Conservation (phyloP, 2,888 invertebrate species). For the Micropterix aruncella region DNA sequence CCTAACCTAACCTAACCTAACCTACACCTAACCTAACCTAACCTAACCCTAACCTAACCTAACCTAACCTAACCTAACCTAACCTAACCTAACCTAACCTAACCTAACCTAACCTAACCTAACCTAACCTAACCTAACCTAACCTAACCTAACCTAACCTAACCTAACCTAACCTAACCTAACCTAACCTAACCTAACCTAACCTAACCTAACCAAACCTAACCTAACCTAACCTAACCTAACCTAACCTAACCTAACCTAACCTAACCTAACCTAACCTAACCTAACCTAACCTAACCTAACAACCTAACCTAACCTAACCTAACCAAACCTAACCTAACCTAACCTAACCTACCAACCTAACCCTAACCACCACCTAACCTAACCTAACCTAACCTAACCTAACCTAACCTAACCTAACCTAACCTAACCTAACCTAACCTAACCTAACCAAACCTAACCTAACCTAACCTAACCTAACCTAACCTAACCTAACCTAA, state of each 20-base stretch:
- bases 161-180: constrained; percentile 5
- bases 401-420: constrained; percentile 14
- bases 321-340: constrained; percentile 12
- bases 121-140: constrained; percentile 6
- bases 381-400: constrained; percentile 16
- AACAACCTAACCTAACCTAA: constrained; percentile 9
- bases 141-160: constrained; percentile 11
- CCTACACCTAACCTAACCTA: constrained; percentile 11
- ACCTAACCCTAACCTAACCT: constrained; percentile 11
- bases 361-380: constrained; percentile 12
- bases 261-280: constrained; percentile 7
- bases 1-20: constrained; percentile 8
- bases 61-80: constrained; percentile 11
- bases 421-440: constrained; percentile 13
- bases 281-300: constrained; percentile 9
- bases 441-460: constrained; percentile 10
- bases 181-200: constrained; percentile 3
- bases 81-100: constrained; percentile 11
- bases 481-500: constrained; percentile 12
- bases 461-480: constrained; percentile 12
- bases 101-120: constrained; percentile 7
- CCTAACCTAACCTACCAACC: constrained; percentile 12
- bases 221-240: constrained; percentile 1
- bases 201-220: constrained; percentile 1
- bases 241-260: constrained; percentile 2